phyloP scores from a whole-genome alignment of 2,113 vertebrate genomes.

The Vulpes ferrilata region DNA sequence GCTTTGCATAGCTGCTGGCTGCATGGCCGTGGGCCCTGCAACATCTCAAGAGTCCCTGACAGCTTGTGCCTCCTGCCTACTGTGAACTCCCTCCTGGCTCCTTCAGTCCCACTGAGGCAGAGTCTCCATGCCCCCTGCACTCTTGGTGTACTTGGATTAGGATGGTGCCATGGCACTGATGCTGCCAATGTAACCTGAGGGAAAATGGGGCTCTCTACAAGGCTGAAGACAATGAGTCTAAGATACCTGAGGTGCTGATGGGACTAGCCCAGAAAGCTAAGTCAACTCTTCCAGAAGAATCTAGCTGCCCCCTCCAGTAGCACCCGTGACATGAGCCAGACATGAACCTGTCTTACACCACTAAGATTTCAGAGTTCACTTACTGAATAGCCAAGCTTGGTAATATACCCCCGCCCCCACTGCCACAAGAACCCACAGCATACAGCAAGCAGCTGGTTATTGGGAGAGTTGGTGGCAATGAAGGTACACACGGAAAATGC shows the following conservation, averaged over 20 bases:
- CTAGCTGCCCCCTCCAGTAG: too few species aligned
- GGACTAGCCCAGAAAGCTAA: not conserved
- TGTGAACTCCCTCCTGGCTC: accelerated
- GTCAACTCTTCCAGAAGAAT: too few species aligned
- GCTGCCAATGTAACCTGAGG: not conserved
- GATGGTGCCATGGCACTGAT: not conserved
- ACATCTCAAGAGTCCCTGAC: too few species aligned
- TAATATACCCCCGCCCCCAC: accelerated
- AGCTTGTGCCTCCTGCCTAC: accelerated
- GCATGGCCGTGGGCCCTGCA: accelerated
- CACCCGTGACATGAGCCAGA: accelerated
- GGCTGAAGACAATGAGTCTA: not conserved
- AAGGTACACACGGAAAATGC: accelerated
- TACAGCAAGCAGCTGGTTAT: accelerated
- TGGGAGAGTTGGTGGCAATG: accelerated
- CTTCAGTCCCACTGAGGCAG: accelerated
- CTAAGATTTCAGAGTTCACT: not conserved
- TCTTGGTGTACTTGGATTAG: accelerated
- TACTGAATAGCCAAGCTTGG: not conserved
- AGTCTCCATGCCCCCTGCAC: too few species aligned
- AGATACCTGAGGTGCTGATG: not conserved
- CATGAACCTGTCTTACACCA: not conserved
- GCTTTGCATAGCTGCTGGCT: not conserved
- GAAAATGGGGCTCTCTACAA: not conserved
- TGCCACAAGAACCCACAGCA: accelerated